These are phyloP conservation scores for Hydrotaea diabolus DNA, from an alignment of 2,888 invertebrate species.

Conservation along the genomic window DNA sequence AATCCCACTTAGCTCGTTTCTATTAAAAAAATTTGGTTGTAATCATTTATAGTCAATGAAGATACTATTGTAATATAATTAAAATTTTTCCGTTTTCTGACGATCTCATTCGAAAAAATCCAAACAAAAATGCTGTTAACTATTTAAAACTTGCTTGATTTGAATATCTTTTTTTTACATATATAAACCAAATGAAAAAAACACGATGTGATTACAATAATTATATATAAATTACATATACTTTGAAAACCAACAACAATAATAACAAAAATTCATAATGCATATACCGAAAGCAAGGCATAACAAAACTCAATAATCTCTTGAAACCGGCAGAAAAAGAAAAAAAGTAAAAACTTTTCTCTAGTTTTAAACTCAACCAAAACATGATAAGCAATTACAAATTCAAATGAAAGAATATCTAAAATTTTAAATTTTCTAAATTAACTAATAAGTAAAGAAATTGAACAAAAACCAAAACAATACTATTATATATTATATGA, in stretches of 20 bases:
- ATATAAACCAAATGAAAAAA: constrained; percentile 42
- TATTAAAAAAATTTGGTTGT: constrained; percentile 23
- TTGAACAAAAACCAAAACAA: constrained; percentile 13
- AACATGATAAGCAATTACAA: constrained; percentile 20
- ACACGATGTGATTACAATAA: constrained; percentile 53
- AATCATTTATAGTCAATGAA: constrained; percentile 20
- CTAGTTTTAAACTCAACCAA: constrained; percentile 15
- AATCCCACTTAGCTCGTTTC: neutral
- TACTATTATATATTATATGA: constrained; percentile 30
- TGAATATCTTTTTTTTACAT: constrained; percentile 61
- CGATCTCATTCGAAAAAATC: constrained; percentile 7
- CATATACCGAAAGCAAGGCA: neutral
- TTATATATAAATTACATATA: constrained; percentile 34
- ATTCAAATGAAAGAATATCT: constrained; percentile 26
- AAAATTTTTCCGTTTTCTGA: constrained; percentile 12
- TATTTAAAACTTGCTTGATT: constrained; percentile 58
- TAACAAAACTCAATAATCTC: neutral
- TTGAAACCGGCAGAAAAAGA: neutral
- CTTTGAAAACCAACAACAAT: constrained; percentile 11
- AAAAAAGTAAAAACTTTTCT: neutral
- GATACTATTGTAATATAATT: constrained; percentile 52
- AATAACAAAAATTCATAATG: constrained; percentile 49
- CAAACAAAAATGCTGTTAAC: constrained; percentile 58
- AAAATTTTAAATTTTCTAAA: constrained; percentile 46
- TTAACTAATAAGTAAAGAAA: constrained; percentile 10